These are phyloP conservation scores for Onychorhynchus coronatus DNA, from an alignment of 2,113 vertebrate genomes.

Conservation along the genomic window DNA sequence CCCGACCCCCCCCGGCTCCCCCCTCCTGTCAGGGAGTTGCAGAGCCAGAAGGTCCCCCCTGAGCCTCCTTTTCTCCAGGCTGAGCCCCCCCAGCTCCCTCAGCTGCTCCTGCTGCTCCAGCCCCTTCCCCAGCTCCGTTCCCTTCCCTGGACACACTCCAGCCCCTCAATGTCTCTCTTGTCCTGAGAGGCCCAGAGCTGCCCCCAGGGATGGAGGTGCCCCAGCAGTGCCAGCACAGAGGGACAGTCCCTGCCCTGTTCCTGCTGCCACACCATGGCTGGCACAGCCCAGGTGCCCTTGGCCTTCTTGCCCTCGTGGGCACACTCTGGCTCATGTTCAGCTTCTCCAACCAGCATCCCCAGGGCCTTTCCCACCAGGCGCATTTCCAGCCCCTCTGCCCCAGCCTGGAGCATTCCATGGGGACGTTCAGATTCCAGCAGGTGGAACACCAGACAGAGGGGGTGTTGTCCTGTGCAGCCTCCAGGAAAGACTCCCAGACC, in stretches of 20 bases:
- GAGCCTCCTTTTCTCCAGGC: background rate
- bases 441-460: background rate
- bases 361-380: background rate
- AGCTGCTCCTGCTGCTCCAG: background rate
- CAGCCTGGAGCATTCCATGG: background rate
- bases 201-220: rapidly evolving
- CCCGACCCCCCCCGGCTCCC: background rate
- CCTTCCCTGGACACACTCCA: rapidly evolving
- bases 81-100: background rate
- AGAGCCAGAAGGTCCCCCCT: background rate
- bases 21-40: background rate
- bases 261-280: background rate
- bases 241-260: background rate
- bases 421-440: background rate
- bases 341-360: background rate
- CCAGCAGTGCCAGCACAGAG: background rate
- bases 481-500: background rate
- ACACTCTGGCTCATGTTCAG: background rate
- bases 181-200: background rate
- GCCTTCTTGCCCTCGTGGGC: background rate
- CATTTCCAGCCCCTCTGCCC: background rate
- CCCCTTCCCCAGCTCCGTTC: rapidly evolving
- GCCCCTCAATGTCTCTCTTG: rapidly evolving
- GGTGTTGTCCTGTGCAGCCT: background rate
- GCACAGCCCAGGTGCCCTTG: background rate